Conservation (phyloP, 2,797 vertebrate species). For the Enoplosus armatus region DNA sequence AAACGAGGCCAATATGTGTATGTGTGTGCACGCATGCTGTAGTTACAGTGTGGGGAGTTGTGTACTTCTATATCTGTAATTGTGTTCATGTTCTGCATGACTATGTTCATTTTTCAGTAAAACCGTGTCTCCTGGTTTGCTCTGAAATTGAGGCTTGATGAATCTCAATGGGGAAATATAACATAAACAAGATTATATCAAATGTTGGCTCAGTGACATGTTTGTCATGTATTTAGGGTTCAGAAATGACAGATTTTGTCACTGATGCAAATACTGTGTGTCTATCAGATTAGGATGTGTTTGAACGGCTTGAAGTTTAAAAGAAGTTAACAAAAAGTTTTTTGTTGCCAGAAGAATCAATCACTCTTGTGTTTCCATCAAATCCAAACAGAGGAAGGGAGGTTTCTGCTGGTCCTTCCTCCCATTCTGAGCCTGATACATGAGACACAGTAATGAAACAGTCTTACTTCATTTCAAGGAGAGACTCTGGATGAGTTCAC, state of each 20-base stretch:
- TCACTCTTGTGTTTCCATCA: neutral
- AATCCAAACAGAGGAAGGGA: neutral
- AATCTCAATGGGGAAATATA: no score
- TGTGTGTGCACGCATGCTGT: neutral
- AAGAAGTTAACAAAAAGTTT: neutral
- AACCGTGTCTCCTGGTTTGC: neutral
- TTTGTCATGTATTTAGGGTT: neutral
- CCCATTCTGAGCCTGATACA: neutral
- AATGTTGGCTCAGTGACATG: neutral
- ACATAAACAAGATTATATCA: neutral
- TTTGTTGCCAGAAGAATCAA: neutral
- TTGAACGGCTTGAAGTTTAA: neutral
- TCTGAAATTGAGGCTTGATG: neutral
- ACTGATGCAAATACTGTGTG: neutral
- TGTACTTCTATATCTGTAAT: neutral
- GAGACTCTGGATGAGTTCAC: neutral
- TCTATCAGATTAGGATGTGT: neutral
- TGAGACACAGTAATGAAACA: accelerated
- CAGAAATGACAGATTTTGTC: neutral
- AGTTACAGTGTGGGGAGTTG: neutral
- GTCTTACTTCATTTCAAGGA: neutral
- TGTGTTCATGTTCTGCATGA: neutral
- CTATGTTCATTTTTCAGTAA: neutral
- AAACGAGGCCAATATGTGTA: no score
- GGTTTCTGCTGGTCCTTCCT: neutral